Base-by-base conservation (phyloP, 1,140 invertebrate species). In the Ptiloglossa arizonensis region DNA sequence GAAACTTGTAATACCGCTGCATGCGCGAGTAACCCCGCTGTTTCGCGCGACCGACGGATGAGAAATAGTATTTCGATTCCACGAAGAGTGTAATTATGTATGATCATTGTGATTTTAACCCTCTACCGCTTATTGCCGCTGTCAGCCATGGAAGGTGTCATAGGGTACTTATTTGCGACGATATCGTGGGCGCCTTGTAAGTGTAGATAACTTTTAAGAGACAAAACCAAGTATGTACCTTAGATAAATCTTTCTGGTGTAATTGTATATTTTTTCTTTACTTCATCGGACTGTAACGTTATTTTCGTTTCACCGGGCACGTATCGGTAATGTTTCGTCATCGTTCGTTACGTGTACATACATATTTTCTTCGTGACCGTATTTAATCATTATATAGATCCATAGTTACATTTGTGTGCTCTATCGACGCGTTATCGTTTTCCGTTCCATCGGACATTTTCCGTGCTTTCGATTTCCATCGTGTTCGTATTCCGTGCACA, bases 71-170 rank as follows among this genome's bases (percentile, higher is more conserved):
- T 66, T 50, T n/a, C n/a, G 38, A 69, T 54, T 72, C 64, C 38
- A 41, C 27, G 54, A 35, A n/a, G 32, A 62, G 32, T 32, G 64
- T 57, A 57, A n/a, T n/a, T 6, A 63, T 32, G 44, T 17, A 56
- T 24, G 50, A 73, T 69, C 46, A 71, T 80, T 72, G 81, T 68
- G 32, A 81, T 81, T 85, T 81, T 81, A 77, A 81, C 72, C 72
- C 83, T 83, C 81, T 63, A 77, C 78, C 41, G 77, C 73, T 76
- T 76, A 17, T 44, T n/a, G 29, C 9, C 24, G 13, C 17, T 44
- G n/a, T 46, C 1, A n/a, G 15, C 27, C 67, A 29, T 66, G 17
- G 9, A 27, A 22, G 19, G 13, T 15, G 22, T 0, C 15, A 24
- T n/a, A 62, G 59, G 59, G 59, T 62, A 54, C 6, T 68, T 44